Evolutionary conservation across 1,140 invertebrate genomes (phyloP), one percentile per base, ranked within the genome.

Genomic region (Zaprionus davidi): DNA sequence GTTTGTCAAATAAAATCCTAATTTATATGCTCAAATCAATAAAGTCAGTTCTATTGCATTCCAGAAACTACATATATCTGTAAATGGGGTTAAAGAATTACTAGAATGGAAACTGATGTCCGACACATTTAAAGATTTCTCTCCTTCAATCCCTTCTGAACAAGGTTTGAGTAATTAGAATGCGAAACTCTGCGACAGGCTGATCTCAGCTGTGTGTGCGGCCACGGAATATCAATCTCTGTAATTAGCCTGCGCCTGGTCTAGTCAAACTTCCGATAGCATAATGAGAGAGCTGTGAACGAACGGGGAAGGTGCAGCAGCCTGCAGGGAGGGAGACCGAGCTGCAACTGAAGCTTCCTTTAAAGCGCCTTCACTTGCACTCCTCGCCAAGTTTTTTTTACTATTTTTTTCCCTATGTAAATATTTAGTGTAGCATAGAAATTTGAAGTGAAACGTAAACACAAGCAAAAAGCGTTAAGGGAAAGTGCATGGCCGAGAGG

Each of bases 371-470:
- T 88, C 80, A 72, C 80, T 88, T 83, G 78, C 76, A 82, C 62
- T 81, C 59, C 62, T 76, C 64, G 58, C 56, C 59, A 76, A 76
- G 72, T 88, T 80, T 86, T n/a, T n/a, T 79, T 75, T 34, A 58
- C 15, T 46, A 46, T 67, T 28, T 66, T 44, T 28, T 67, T 57
- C 20, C 56, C 74, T 75, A 84, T 88, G 84, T 81, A 88, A 87
- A 87, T 87, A 87, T 87, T 87, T 87, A 88, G 84, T 87, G 75
- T 84, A 88, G 84, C 69, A 76, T 76, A 72, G 84, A 88, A 88
- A 78, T 87, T 87, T 88, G 71, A 87, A 87, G 84, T 87, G 84
- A 87, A 87, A 88, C 68, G 84, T 79, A 87, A 87, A 88, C 84
- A 87, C 74, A 79, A 72, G 84, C 78, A 87, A 80, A 87, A 74